phyloP scores from a whole-genome alignment of 1,140 invertebrate species.

The Apis laboriosa region DNA sequence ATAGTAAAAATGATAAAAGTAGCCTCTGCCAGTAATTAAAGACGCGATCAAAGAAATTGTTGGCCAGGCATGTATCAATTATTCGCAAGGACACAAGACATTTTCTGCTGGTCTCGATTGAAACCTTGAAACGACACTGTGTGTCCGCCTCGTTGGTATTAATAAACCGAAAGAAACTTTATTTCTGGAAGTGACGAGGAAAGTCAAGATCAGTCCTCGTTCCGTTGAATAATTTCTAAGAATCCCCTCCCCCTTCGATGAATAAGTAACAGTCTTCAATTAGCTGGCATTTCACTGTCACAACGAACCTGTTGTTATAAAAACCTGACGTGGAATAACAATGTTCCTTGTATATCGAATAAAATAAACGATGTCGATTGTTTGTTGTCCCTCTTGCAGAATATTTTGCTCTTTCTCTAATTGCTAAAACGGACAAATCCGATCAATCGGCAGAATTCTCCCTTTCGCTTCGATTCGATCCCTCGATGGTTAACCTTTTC shows the following conservation, averaged over 20 bases:
- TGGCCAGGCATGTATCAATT: not conserved
- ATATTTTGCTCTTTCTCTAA: no score
- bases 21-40: slow-evolving; percentile 16
- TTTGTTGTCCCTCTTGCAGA: not conserved
- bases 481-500: no score
- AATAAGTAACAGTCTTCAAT: slow-evolving; percentile 4
- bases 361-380: no score
- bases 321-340: no score
- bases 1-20: not conserved
- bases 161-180: slow-evolving; percentile 14
- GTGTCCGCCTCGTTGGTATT: not conserved
- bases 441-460: no score
- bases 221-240: slow-evolving; percentile 30
- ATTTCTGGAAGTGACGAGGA: not conserved
- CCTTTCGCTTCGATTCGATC: no score
- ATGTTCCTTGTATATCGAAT: not conserved
- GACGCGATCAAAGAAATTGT: slow-evolving; percentile 10
- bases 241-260: not conserved
- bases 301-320: not conserved
- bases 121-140: slow-evolving; percentile 17
- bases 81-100: slow-evolving; percentile 8
- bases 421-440: no score
- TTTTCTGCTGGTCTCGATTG: not conserved
- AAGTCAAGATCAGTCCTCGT: slow-evolving; percentile 17
- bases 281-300: slow-evolving; percentile 11